These are phyloP conservation scores for Eudemis profundana DNA, from an alignment of 2,888 invertebrate genomes.

Conservation along the genomic window DNA sequence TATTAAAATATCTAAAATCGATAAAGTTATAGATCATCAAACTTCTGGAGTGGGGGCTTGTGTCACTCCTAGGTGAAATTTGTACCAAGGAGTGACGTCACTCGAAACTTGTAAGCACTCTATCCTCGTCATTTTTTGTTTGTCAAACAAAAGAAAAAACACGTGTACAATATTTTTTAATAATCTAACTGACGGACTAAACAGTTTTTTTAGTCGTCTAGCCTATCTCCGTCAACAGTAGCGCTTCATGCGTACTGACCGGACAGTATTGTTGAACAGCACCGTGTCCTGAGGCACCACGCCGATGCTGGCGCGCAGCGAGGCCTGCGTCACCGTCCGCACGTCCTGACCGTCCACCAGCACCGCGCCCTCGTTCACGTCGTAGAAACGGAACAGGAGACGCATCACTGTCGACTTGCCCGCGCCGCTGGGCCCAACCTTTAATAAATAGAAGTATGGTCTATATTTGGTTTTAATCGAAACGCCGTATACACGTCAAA, in stretches of 20 bases:
- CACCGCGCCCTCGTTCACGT: constrained; percentile 95
- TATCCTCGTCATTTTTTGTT: no score
- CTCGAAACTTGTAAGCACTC: no score
- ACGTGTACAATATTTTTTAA: no score
- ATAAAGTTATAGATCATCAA: no score
- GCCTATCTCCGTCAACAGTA: background rate
- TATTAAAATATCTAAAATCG: no score
- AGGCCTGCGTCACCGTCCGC: constrained; percentile 92
- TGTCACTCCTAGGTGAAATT: no score
- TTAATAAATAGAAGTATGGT: constrained; percentile 14
- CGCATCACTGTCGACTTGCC: constrained; percentile 99
- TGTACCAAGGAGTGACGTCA: no score
- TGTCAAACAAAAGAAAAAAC: no score
- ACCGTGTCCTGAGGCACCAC: constrained; percentile 99
- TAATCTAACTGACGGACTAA: no score
- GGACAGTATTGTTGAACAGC: constrained; percentile 96
- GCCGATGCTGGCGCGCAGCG: constrained; percentile 93
- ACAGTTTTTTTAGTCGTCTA: background rate
- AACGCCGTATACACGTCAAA: no score
- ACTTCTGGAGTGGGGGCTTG: no score
- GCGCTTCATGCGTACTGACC: constrained; percentile 70
- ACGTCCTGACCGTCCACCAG: constrained; percentile 96
- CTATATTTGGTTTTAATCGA: no score
- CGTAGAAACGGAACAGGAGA: constrained; percentile 97
- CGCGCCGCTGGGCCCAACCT: constrained; percentile 95